Conservation (phyloP, 2,113 vertebrate genomes). For the Accipiter cooperii region DNA sequence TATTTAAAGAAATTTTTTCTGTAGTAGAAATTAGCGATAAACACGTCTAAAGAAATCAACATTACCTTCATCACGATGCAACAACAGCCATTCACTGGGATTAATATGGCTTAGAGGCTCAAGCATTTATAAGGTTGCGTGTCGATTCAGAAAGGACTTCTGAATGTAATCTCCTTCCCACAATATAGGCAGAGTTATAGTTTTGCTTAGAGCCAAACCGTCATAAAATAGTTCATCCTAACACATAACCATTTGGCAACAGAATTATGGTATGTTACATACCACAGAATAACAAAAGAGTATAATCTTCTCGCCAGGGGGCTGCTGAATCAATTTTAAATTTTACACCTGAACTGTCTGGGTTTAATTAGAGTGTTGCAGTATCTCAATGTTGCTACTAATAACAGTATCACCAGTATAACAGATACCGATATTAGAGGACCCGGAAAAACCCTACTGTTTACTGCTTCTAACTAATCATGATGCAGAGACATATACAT, state of each 20-base stretch:
- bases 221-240: constrained; percentile 28
- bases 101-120: not conserved
- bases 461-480: not conserved
- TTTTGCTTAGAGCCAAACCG: constrained; percentile 27
- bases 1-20: not conserved
- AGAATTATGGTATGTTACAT: not conserved
- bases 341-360: constrained; percentile 36
- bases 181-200: not conserved
- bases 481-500: not conserved
- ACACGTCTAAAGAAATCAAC: not conserved
- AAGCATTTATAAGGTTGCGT: not conserved
- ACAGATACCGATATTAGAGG: not conserved
- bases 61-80: not conserved
- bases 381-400: not conserved
- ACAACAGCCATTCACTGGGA: not conserved
- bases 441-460: not conserved
- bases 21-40: not conserved
- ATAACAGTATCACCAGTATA: not conserved
- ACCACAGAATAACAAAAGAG: not conserved
- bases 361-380: constrained; percentile 12
- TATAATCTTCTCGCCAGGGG: not conserved
- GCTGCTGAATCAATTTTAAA: not conserved
- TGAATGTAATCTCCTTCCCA: not conserved
- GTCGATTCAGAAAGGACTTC: not conserved
- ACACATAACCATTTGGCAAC: not conserved